A percentile compares a stretch with the other conserved stretches of the same genome.
Conservation (phyloP, 1,140 invertebrate genomes). For the Varroa destructor region DNA sequence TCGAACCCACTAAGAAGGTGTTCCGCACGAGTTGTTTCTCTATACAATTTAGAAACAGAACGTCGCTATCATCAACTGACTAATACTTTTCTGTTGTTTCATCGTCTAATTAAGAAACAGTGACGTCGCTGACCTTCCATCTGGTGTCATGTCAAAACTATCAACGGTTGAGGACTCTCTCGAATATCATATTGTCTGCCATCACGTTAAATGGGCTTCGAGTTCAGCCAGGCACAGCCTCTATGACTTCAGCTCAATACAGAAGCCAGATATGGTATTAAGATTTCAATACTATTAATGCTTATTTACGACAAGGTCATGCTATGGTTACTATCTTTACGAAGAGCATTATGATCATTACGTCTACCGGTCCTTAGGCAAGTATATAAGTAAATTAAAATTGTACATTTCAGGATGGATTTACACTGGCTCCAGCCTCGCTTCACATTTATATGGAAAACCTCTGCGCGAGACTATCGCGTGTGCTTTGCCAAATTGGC, state of each 20-base stretch:
- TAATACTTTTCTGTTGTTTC: background rate
- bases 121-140: constrained; percentile 20
- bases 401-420: background rate
- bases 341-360: background rate
- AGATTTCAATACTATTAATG: too few species aligned
- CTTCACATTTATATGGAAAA: constrained; percentile 12
- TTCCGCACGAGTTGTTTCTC: too few species aligned
- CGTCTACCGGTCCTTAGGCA: background rate
- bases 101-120: background rate
- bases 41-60: too few species aligned
- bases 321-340: too few species aligned
- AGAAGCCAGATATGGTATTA: constrained; percentile 22
- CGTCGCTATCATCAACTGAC: too few species aligned
- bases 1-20: too few species aligned
- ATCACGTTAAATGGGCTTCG: constrained; percentile 22
- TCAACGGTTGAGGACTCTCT: constrained; percentile 26
- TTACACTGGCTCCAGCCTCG: constrained; percentile 12
- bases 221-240: constrained; percentile 14
- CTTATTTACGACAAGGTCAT: too few species aligned
- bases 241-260: constrained; percentile 25
- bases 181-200: constrained; percentile 22
- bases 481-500: constrained; percentile 3
- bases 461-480: constrained; percentile 1
- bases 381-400: background rate
- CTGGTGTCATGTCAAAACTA: constrained; percentile 12